Conservation (phyloP, 92 coral and sea anemone species). For the Paramuricea clavata region DNA sequence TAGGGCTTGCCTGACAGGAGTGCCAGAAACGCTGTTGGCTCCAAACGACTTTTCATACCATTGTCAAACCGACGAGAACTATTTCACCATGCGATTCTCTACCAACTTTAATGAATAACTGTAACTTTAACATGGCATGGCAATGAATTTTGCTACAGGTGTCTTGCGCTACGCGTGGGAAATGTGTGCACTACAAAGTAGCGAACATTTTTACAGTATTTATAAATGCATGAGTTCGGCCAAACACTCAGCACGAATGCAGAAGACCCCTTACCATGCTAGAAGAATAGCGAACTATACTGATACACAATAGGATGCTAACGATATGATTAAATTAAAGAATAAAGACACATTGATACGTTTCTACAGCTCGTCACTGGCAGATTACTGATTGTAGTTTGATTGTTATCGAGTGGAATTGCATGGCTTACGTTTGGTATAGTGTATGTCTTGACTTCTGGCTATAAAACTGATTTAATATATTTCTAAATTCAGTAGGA, state of each 20-base stretch:
- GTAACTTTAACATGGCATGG: conserved; percentile 2
- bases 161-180: conserved; percentile 2
- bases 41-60: background rate
- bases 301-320: conserved; percentile 25
- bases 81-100: background rate
- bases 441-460: too few species aligned
- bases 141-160: background rate
- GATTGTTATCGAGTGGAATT: conserved; percentile 18
- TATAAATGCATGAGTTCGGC: conserved; percentile 8
- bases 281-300: background rate
- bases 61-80: background rate
- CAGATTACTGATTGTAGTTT: too few species aligned
- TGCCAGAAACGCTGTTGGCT: background rate
- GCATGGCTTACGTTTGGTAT: too few species aligned
- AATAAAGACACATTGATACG: background rate
- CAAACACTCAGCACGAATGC: background rate
- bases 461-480: too few species aligned
- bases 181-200: conserved; percentile 6
- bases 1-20: background rate
- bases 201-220: conserved; percentile 6
- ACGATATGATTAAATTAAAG: conserved; percentile 18
- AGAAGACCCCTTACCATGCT: conserved; percentile 18
- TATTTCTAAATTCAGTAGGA: background rate
- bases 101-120: background rate
- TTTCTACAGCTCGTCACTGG: conserved; percentile 3